Evolutionary conservation across 2,797 vertebrate species (phyloP), one percentile per base, ranked within the genome.

Genomic region (Sebastes kiyomatsui): DNA sequence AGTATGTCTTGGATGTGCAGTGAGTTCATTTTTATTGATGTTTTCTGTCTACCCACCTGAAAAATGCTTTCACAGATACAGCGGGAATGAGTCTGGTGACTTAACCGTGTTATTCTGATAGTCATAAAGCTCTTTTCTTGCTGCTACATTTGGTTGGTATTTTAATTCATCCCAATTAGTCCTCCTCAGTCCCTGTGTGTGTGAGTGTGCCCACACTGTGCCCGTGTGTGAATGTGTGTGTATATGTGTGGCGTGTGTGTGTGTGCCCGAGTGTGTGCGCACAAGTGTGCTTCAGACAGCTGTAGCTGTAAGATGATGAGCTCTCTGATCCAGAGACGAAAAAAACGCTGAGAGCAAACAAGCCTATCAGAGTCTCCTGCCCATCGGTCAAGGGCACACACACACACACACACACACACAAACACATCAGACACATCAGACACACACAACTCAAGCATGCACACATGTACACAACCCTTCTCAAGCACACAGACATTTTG

Each of bases 351-450:
- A 35, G 11, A 91, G 93, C 88, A 78, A 92, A 90, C 83, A 88
- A 87, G 84, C 77, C 83, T 90, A 90, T 91, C 92, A 94, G 81
- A 93, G 88, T 91, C 90, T 92, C 89, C 91, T 94, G 92, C 90
- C 93, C 91, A 89, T 86, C 25, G 90, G 91, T 90, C 93, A 95
- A 93, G 92, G 92, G 7, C 64, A 46, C n/a, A 6, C n/a, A 82
- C 89, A 88, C 81, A 87, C 82, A 82, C 25, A 83, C 32, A 61
- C 60, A 64, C 42, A 67, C 28, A 61, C 64, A 77, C 46, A 64
- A 27, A 69, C 49, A 82, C 38, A 42, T 42, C 38, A 42, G 38
- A 42, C 38, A 42, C 13, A 14, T 42, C 23, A 46, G 42, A 84
- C 25, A 69, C 83, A 85, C 75, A 88, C 79, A 88, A 86, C 62